Evolutionary conservation across 2,888 invertebrate genomes (phyloP).

Genomic region (Hemaris fuciformis): DNA sequence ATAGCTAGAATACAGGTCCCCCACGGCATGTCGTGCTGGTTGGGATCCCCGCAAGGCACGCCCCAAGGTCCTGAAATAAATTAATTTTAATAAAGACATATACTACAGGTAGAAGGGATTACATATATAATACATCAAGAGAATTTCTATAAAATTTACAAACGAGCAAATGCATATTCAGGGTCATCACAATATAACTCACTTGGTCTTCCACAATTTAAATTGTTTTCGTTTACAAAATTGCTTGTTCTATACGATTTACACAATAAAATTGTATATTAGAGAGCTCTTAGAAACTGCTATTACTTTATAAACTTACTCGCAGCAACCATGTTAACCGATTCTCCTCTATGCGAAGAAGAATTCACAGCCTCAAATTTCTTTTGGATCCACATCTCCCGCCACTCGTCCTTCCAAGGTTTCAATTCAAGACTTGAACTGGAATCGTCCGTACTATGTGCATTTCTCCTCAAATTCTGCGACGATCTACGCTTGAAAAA

Average conservation of each 20-base stretch:
- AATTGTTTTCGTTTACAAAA: neutral
- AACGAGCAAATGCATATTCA: too few species aligned
- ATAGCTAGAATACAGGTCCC: conserved; percentile 59
- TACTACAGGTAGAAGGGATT: too few species aligned
- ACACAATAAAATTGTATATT: too few species aligned
- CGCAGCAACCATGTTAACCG: conserved; percentile 65
- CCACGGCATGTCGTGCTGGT: conserved; percentile 70
- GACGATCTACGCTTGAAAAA: conserved; percentile 18
- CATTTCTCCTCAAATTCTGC: conserved; percentile 6
- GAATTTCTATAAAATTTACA: too few species aligned
- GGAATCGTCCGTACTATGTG: neutral
- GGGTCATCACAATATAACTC: too few species aligned
- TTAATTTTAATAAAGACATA: neutral
- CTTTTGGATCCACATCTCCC: conserved; percentile 44
- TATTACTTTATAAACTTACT: conserved; percentile 45
- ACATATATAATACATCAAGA: too few species aligned
- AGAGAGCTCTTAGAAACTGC: too few species aligned
- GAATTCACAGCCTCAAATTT: conserved; percentile 52
- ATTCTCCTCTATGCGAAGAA: conserved; percentile 42
- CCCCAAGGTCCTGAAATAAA: conserved; percentile 65
- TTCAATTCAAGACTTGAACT: conserved; percentile 36
- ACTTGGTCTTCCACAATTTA: too few species aligned
- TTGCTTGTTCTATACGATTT: too few species aligned
- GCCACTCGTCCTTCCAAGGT: conserved; percentile 44
- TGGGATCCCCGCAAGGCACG: conserved; percentile 67